Percentiles rank a stretch among this genome's conserved stretches.
Evolutionary conservation across 2,888 invertebrate genomes (phyloP).

Genomic region (Ornithoptera alexandrae): DNA sequence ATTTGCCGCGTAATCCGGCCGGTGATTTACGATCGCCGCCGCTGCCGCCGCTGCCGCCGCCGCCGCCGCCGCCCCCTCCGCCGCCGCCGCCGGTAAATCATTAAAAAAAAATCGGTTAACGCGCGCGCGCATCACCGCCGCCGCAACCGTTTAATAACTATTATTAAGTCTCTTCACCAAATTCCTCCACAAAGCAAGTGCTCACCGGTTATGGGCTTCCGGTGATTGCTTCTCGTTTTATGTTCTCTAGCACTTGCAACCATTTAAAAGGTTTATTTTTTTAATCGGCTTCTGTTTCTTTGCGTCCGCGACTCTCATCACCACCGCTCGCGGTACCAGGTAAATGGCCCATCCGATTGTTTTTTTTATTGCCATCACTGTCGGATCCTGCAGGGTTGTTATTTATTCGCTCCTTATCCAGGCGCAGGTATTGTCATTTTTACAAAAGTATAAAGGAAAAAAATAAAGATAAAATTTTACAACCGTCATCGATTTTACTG

Average conservation of each 20-base stretch:
- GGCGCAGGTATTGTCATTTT: conserved; percentile 23
- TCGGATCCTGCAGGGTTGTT: neutral
- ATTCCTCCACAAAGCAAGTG: conserved; percentile 60
- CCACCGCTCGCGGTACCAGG: too few relatives aligned
- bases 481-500: conserved; percentile 26
- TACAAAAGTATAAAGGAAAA: conserved; percentile 19
- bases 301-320: neutral
- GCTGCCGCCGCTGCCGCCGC: conserved; percentile 65
- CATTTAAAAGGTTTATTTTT: conserved; percentile 2
- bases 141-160: conserved; percentile 73
- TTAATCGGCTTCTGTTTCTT: neutral
- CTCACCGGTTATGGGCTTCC: conserved; percentile 42
- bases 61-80: conserved; percentile 52
- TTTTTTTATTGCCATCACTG: neutral
- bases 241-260: conserved; percentile 31
- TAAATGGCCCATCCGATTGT: neutral
- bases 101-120: conserved; percentile 73
- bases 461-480: conserved; percentile 25
- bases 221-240: conserved; percentile 32
- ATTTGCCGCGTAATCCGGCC: conserved; percentile 64
- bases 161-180: conserved; percentile 73
- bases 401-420: conserved; percentile 23
- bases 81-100: conserved; percentile 73
- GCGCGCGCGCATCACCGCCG: conserved; percentile 61
- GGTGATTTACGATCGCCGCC: conserved; percentile 70